Evolutionary conservation across 1,140 invertebrate genomes (phyloP).

Genomic region (Oryzaephilus surinamensis): DNA sequence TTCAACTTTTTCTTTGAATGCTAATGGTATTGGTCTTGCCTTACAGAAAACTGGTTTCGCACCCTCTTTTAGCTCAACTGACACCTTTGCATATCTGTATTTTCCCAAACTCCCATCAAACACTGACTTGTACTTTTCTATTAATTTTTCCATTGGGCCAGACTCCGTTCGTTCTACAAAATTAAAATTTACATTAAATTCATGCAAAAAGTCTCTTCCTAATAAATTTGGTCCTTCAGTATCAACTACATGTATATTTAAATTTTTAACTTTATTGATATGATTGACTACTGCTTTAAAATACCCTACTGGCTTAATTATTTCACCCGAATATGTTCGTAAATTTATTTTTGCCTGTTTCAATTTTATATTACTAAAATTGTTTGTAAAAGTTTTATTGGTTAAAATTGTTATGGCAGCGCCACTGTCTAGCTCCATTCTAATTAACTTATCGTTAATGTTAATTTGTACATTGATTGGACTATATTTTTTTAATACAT

Average conservation of each 20-base stretch:
- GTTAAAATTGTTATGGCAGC: too few species aligned
- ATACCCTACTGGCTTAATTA: slow-evolving; percentile 1
- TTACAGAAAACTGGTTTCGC: slow-evolving; percentile 2
- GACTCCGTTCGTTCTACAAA: neutral
- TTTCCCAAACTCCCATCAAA: neutral
- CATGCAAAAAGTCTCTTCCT: slow-evolving; percentile 1
- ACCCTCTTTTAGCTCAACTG: neutral
- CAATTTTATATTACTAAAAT: too few species aligned
- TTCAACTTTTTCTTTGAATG: slow-evolving; percentile 11
- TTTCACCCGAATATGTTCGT: neutral
- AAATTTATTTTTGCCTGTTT: slow-evolving; percentile 17
- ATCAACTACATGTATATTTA: slow-evolving; percentile 4
- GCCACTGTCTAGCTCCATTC: too few species aligned
- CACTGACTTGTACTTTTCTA: neutral
- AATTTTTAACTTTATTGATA: neutral
- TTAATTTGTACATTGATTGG: too few species aligned
- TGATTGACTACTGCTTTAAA: neutral
- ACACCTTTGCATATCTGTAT: neutral
- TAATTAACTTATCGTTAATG: too few species aligned
- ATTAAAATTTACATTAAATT: neutral
- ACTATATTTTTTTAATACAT: too few species aligned
- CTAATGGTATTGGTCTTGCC: slow-evolving; percentile 3
- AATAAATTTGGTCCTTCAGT: neutral
- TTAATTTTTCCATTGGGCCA: too few species aligned
- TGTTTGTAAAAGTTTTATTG: too few species aligned